Evolutionary conservation across 2,888 invertebrate species (phyloP).

Genomic region (Rutpela maculata): DNA sequence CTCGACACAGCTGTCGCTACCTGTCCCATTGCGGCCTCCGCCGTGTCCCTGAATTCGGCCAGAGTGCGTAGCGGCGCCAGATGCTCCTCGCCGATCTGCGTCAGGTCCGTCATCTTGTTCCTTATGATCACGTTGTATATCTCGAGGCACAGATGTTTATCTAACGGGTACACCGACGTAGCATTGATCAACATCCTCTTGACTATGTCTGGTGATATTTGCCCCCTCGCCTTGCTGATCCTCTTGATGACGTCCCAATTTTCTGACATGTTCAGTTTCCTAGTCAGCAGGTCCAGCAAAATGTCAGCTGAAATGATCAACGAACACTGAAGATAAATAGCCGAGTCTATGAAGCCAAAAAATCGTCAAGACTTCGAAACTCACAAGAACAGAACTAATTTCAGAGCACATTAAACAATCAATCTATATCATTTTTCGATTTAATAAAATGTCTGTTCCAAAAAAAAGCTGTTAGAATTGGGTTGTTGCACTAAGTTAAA

Average conservation of each 20-base stretch:
- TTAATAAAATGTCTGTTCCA: too few relatives aligned
- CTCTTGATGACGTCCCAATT: conserved; percentile 54
- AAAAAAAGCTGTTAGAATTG: too few relatives aligned
- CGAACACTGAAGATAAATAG: too few relatives aligned
- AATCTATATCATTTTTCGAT: too few relatives aligned
- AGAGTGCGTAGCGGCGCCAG: conserved; percentile 37
- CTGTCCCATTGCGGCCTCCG: not conserved
- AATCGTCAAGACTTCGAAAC: too few relatives aligned
- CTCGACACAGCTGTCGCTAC: not conserved
- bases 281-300: conserved; percentile 46
- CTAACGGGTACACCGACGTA: conserved; percentile 32
- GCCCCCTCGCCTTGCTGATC: conserved; percentile 43
- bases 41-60: conserved; percentile 28
- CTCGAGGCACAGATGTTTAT: conserved; percentile 47
- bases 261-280: conserved; percentile 35
- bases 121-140: conserved; percentile 50
- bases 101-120: conserved; percentile 47
- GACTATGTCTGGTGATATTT: conserved; percentile 44
- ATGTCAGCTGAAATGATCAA: conserved; percentile 42
- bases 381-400: too few relatives aligned
- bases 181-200: conserved; percentile 46
- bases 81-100: conserved; percentile 29
- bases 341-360: too few relatives aligned
- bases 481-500: too few relatives aligned
- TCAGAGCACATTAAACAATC: too few relatives aligned